Conservation (phyloP, 2,113 vertebrate species). For the Ciconia maguari region DNA sequence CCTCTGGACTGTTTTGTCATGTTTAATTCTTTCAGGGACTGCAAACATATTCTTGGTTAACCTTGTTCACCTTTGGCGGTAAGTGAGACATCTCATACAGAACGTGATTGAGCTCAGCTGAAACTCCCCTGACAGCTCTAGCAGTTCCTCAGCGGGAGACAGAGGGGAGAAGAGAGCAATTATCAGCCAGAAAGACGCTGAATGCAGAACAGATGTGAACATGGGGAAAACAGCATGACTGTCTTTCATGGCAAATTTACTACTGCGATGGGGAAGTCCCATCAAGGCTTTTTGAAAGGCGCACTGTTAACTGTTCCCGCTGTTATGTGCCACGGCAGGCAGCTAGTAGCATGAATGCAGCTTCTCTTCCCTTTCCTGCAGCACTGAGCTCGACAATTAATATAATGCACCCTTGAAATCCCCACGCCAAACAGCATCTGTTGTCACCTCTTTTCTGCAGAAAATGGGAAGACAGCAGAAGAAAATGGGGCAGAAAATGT, state of each 20-base stretch:
- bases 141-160: background rate
- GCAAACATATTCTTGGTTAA: background rate
- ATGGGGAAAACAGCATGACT: background rate
- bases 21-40: background rate
- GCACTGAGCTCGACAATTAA: background rate
- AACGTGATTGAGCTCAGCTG: background rate
- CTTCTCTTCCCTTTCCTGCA: background rate
- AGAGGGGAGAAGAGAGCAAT: slow-evolving; percentile 10
- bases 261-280: background rate
- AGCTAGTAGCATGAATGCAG: background rate
- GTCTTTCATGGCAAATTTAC: slow-evolving; percentile 12
- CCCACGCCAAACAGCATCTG: background rate
- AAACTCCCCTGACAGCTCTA: background rate
- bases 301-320: background rate
- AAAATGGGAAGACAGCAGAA: background rate
- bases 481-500: slow-evolving; percentile 12
- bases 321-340: background rate
- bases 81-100: background rate
- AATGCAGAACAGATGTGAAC: background rate
- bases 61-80: background rate
- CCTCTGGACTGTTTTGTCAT: background rate
- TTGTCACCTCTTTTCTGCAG: background rate
- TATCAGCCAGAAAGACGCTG: background rate
- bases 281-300: background rate
- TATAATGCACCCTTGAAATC: background rate